Evolutionary conservation across 1,140 invertebrate species (phyloP), one percentile per base, ranked within the genome.

Genomic region (Psilanteris sp.): DNA sequence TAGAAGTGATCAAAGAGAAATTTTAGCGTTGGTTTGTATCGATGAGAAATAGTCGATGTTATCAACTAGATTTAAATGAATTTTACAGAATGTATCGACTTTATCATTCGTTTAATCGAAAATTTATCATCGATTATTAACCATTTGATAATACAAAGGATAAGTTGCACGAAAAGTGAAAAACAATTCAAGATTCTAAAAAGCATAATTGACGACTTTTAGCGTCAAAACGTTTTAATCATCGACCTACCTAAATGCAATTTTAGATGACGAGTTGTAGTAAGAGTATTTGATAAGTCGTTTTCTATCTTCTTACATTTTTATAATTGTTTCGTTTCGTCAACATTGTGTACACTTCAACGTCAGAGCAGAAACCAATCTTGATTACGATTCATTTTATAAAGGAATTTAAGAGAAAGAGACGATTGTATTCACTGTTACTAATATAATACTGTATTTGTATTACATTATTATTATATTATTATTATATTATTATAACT

Each of bases 301-400:
- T 70, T 70, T 70, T 70, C 52, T 70, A 70, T 70, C 43, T 59
- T 57, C 64, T 41, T 68, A 67, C 50, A 46, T 67, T 67, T 66
- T 66, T 52, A 54, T 44, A 26, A 31, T 27, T 48, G 4, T 64
- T 50, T 64, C 34, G 32, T 62, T 61, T 36, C 14, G 32, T n/a
- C n/a, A n/a, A n/a, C n/a, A n/a, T n/a, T n/a, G n/a, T n/a, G n/a
- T n/a, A n/a, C n/a, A n/a, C n/a, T n/a, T n/a, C n/a, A n/a, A n/a
- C n/a, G n/a, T n/a, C n/a, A n/a, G n/a, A n/a, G n/a, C n/a, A n/a
- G n/a, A n/a, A n/a, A n/a, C n/a, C n/a, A n/a, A n/a, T n/a, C n/a
- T n/a, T n/a, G n/a, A n/a, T n/a, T n/a, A n/a, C n/a, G n/a, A n/a
- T n/a, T n/a, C n/a, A n/a, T n/a, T n/a, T n/a, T n/a, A n/a, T n/a